These are phyloP conservation scores for Limnothrissa miodon DNA, from an alignment of 2,113 vertebrate species.

Conservation along the genomic window DNA sequence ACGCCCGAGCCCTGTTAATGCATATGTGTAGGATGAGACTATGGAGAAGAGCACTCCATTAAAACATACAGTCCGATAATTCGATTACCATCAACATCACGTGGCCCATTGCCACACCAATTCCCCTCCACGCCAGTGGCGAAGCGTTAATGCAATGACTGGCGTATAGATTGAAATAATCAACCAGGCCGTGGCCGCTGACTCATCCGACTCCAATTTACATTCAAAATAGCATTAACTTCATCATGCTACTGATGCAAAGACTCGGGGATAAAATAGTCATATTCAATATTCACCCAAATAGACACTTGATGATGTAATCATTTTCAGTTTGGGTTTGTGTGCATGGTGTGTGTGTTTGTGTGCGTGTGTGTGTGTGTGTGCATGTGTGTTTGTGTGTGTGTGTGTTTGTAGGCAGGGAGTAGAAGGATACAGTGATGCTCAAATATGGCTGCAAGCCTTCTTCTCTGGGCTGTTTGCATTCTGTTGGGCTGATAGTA, in stretches of 20 bases:
- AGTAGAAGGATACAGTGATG: slow-evolving; percentile 30
- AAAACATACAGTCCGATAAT: not conserved
- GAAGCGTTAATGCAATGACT: not conserved
- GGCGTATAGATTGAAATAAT: not conserved
- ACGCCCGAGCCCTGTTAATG: not conserved
- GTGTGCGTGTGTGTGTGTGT: slow-evolving; percentile 11
- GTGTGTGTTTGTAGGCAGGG: slow-evolving; percentile 27
- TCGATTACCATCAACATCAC: not conserved
- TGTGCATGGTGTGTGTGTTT: slow-evolving; percentile 28
- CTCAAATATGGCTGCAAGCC: slow-evolving; percentile 34
- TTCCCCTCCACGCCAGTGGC: not conserved
- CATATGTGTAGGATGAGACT: not conserved
- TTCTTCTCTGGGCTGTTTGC: slow-evolving; percentile 45
- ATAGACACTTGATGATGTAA: not conserved
- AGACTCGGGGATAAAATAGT: not conserved
- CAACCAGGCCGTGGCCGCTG: not conserved
- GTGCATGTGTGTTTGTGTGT: slow-evolving; percentile 20
- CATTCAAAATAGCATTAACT: not conserved
- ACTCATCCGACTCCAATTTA: not conserved
- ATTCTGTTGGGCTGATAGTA: slow-evolving; percentile 41
- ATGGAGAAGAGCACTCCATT: not conserved
- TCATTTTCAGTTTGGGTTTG: not conserved
- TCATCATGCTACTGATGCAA: not conserved
- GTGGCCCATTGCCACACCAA: not conserved
- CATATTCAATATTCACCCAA: not conserved